Evolutionary conservation across 1,140 invertebrate genomes (phyloP).

Genomic region (Octopus bimaculoides): DNA sequence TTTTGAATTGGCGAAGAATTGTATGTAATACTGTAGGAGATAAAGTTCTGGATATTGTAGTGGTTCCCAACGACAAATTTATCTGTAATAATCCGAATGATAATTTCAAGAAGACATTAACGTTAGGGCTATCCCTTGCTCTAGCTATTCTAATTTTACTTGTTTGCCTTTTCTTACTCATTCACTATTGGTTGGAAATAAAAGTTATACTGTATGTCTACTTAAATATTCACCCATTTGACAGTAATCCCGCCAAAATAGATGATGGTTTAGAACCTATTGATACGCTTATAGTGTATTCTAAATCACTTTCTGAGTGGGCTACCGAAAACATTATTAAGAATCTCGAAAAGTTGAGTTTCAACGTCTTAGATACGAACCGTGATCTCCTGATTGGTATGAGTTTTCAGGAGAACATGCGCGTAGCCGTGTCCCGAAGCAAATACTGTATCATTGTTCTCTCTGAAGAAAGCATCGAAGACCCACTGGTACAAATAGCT

Average conservation of each 20-base stretch:
- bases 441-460: conserved; percentile 34
- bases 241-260: conserved; percentile 24
- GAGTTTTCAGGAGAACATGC: conserved; percentile 36
- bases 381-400: conserved; percentile 36
- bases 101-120: conserved; percentile 23
- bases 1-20: conserved; percentile 21
- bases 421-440: conserved; percentile 29
- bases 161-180: conserved; percentile 15
- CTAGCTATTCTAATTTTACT: conserved; percentile 23
- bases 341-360: conserved; percentile 27
- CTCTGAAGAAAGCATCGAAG: conserved; percentile 23
- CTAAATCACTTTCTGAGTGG: conserved; percentile 27
- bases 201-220: conserved; percentile 40
- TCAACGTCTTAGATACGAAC: conserved; percentile 31
- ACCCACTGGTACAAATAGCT: conserved; percentile 28
- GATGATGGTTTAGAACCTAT: conserved; percentile 23
- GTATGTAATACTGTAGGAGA: conserved; percentile 30
- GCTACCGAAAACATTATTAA: conserved; percentile 31
- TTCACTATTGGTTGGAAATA: conserved; percentile 29
- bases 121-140: conserved; percentile 23
- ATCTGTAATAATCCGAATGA: conserved; percentile 29
- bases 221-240: conserved; percentile 41
- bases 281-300: conserved; percentile 33
- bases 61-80: conserved; percentile 32
- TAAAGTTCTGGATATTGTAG: conserved; percentile 28